Evolutionary conservation across 2,113 vertebrate species (phyloP), one percentile per base, ranked within the genome.

Genomic region (Tachuris rubrigastra): DNA sequence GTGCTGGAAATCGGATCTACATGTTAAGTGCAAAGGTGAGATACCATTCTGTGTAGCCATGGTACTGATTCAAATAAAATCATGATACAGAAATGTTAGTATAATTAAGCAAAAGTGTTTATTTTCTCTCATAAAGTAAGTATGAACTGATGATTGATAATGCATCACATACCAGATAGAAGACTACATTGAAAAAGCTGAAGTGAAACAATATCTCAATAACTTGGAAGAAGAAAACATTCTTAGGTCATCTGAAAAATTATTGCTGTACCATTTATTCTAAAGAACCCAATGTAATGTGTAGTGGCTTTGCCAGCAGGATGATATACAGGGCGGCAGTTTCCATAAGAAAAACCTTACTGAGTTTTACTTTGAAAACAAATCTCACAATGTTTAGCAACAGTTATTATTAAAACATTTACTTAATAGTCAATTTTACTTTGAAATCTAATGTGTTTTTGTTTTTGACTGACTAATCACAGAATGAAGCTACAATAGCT

Each of bases 1-100:
- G 99, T 94, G 96, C 97, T 15, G 98, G 97, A 87, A 95, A 90
- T 68, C 96, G 42, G 55, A 95, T 98, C 39, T 95, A 98, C 85
- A 7, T 98, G 53, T 94, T 99, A 93, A 98, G 95, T 89, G 65
- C 97, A 46, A 96, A 98, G 98, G 99, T 99, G 93, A 92, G 97
- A 65, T 15, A 35, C 5, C 16, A 31, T 93, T 82, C 21, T 85
- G 60, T 59, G 31, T 79, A 44, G 24, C 31, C 22, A 21, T 33
- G 14, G 23, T 79, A 23, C 28, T 89, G 35, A 4, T 94, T 82
- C 13, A 81, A 47, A 49, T 85, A 81, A 74, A 78, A 60, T 27
- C 0, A 18, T 33, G 14, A 12, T 53, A 65, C 2, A 49, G 18
- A 81, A 85, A 56, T 60, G 3, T 39, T 42, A 69, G 11, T 66